Conservation (phyloP, 2,888 invertebrate species). For the Mimas tiliae region DNA sequence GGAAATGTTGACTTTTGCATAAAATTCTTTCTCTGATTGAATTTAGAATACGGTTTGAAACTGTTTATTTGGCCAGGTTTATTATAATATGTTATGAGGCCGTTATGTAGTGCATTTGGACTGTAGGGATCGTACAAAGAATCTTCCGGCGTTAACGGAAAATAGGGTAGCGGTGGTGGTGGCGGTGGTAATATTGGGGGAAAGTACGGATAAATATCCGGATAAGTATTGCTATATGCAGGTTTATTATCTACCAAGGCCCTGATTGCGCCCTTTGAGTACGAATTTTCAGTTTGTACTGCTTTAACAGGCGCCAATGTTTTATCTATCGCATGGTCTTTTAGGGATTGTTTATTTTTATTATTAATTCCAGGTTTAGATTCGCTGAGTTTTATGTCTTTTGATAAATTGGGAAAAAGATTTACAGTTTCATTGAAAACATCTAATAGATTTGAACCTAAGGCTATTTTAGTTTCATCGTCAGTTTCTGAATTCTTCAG, state of each 20-base stretch:
- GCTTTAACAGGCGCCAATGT: background rate
- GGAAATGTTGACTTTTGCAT: slow-evolving; percentile 33
- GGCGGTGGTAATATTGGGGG: slow-evolving; percentile 24
- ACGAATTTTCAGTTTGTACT: background rate
- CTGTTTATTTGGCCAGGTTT: background rate
- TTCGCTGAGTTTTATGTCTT: background rate
- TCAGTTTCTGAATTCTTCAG: slow-evolving; percentile 44
- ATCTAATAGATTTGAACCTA: slow-evolving; percentile 43
- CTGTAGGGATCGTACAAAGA: slow-evolving; percentile 11
- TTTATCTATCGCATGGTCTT: background rate
- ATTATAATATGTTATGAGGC: background rate
- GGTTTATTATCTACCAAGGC: slow-evolving; percentile 32
- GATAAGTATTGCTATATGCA: slow-evolving; percentile 16
- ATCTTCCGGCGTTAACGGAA: slow-evolving; percentile 19
- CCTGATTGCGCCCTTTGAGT: background rate
- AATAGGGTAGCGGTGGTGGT: slow-evolving; percentile 26
- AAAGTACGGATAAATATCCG: slow-evolving; percentile 14
- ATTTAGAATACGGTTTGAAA: slow-evolving; percentile 33
- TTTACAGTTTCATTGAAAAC: slow-evolving; percentile 65
- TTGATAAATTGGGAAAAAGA: slow-evolving; percentile 57
- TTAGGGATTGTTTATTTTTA: background rate
- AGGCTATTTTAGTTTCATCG: slow-evolving; percentile 38
- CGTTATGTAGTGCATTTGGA: background rate
- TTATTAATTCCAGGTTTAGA: background rate
- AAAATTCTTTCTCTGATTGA: slow-evolving; percentile 34